Conservation (phyloP, 2,888 invertebrate species). For the Endotricha flammealis region DNA sequence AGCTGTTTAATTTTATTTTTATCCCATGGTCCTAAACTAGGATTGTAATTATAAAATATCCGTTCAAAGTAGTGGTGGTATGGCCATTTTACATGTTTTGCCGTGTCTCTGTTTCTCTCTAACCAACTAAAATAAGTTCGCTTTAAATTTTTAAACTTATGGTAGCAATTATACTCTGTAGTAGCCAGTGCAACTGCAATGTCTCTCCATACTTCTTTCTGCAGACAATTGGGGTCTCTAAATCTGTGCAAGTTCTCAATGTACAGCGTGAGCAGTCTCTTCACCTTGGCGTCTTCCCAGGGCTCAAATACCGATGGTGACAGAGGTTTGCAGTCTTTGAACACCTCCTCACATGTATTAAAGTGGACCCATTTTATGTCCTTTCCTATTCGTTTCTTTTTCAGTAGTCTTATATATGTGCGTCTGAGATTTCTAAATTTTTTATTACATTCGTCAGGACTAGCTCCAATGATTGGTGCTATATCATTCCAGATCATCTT, state of each 20-base stretch:
- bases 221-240: conserved; percentile 42
- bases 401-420: conserved; percentile 61
- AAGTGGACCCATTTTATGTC: conserved; percentile 67
- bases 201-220: conserved; percentile 67
- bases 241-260: conserved; percentile 57
- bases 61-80: conserved; percentile 62
- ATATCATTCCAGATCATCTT: conserved; percentile 51
- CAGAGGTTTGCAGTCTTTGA: conserved; percentile 54
- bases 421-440: conserved; percentile 59
- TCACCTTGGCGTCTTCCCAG: conserved; percentile 62
- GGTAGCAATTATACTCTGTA: conserved; percentile 63
- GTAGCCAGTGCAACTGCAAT: conserved; percentile 54
- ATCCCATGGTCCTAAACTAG: conserved; percentile 50
- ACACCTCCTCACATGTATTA: conserved; percentile 58
- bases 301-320: conserved; percentile 46
- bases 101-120: conserved; percentile 45
- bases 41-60: conserved; percentile 59
- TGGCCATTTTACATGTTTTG: conserved; percentile 59
- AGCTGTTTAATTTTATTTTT: conserved; percentile 48
- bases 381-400: conserved; percentile 57
- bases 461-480: conserved; percentile 43
- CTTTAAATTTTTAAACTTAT: conserved; percentile 66
- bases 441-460: conserved; percentile 53
- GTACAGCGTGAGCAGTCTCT: conserved; percentile 51
- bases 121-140: conserved; percentile 59